Conservation (phyloP, 1,140 invertebrate species). For the Sinella curviseta region DNA sequence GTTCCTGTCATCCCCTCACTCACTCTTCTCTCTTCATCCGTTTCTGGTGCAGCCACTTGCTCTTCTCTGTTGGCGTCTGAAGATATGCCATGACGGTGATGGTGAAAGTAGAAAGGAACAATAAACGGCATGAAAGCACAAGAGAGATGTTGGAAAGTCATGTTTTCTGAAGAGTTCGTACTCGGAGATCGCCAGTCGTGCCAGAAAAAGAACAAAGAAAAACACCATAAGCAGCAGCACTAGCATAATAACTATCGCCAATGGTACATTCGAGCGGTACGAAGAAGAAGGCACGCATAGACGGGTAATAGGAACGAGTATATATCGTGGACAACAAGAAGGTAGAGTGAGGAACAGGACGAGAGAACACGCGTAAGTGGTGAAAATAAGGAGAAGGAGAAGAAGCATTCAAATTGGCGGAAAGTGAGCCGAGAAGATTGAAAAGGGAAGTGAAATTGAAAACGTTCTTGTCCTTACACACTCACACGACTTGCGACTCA, state of each 20-base stretch:
- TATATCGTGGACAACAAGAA: no score
- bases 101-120: neutral
- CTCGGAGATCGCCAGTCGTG: neutral
- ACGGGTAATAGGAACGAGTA: no score
- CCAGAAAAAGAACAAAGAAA: neutral
- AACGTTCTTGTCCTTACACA: neutral
- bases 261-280: no score
- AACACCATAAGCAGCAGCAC: no score
- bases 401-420: neutral
- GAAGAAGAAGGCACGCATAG: no score
- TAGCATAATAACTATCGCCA: no score
- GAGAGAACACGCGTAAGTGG: neutral
- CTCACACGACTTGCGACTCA: no score
- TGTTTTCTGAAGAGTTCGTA: conserved; percentile 12
- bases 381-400: conserved; percentile 1
- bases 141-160: conserved; percentile 6
- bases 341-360: neutral
- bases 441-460: conserved; percentile 15
- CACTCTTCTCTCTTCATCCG: neutral
- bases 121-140: neutral
- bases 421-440: conserved; percentile 11
- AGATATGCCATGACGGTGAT: no score
- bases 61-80: neutral
- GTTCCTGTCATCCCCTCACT: neutral
- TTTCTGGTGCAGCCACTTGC: no score